Base-by-base conservation (phyloP, 1,140 invertebrate genomes). In the Cydia amplana region DNA sequence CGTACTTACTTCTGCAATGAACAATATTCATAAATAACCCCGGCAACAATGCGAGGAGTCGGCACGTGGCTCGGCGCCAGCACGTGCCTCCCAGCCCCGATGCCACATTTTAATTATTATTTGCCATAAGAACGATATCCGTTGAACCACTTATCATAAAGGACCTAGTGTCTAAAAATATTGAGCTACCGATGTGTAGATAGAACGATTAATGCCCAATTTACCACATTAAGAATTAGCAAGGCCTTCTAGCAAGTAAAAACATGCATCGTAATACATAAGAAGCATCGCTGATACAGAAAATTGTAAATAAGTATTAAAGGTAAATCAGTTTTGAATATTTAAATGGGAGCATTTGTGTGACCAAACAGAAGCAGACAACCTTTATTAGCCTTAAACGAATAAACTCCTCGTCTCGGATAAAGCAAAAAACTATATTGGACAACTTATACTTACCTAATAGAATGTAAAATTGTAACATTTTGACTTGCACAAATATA, bases 1-100 rank as follows among this genome's bases (percentile, higher is more conserved):
- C 89, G 87, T 87, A 82, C 79, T 51, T 87, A 82, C 79, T 51
- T 80, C 79, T 75, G 79, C 76, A 73, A 79, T 80, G 82, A 86
- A 87, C 87, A 87, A 91, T 91, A 88, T 89, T 88, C 89, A 91
- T 91, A 91, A 91, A 91, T 90, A 91, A 90, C 82, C 79, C 74
- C 63, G 78, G 75, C 78, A 87, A 87, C 87, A 88, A 88, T 86
- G 78, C 77, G 75, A 75, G 60, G 78, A 73, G 63, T 60, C 63
- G 74, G 81, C 86, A 86, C 87, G 87, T 83, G 86, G 73, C 64
- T 75, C 76, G 78, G 77, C 80, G 79, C 75, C 76, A 79, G 76
- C 85, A 80, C 83, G 85, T 85, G 84, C 76, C 72, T 14, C 51
- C 49, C 6, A 76, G 25, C 75, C 60, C 64, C 79, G 74, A 82